phyloP scores from a whole-genome alignment of 2,888 invertebrate species.

The Yponomeuta evonymella region DNA sequence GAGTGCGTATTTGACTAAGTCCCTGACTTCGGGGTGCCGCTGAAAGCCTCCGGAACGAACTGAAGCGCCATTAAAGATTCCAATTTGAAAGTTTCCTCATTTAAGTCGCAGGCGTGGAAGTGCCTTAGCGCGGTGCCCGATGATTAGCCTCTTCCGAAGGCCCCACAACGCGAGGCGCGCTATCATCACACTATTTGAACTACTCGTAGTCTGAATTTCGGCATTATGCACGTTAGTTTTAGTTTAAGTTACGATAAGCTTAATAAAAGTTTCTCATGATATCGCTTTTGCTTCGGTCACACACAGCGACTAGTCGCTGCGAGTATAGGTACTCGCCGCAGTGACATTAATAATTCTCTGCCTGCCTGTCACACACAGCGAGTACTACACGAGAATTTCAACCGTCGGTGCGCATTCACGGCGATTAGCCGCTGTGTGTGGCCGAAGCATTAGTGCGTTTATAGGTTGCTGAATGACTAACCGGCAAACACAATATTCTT shows the following conservation, averaged over 20 bases:
- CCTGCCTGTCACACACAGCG: too few species aligned
- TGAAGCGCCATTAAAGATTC: slow-evolving; percentile 55
- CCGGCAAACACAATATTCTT: neutral
- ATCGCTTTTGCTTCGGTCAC: neutral
- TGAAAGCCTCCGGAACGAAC: slow-evolving; percentile 60
- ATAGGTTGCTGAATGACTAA: neutral
- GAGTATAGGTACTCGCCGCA: too few species aligned
- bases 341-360: too few species aligned
- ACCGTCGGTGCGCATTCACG: too few species aligned
- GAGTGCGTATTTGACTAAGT: slow-evolving; percentile 12
- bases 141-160: slow-evolving; percentile 2
- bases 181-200: neutral
- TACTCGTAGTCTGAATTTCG: neutral
- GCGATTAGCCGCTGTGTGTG: too few species aligned
- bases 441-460: neutral
- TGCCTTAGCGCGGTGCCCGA: neutral
- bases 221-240: too few species aligned
- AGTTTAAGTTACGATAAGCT: neutral
- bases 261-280: neutral
- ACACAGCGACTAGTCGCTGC: too few species aligned
- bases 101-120: slow-evolving; percentile 45
- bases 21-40: slow-evolving; percentile 52
- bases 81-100: slow-evolving; percentile 56
- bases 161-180: neutral
- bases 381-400: too few species aligned